A percentile compares a stretch with the other conserved stretches of the same genome.
Conservation (phyloP, 2,113 vertebrate genomes). For the Salvator merianae region DNA sequence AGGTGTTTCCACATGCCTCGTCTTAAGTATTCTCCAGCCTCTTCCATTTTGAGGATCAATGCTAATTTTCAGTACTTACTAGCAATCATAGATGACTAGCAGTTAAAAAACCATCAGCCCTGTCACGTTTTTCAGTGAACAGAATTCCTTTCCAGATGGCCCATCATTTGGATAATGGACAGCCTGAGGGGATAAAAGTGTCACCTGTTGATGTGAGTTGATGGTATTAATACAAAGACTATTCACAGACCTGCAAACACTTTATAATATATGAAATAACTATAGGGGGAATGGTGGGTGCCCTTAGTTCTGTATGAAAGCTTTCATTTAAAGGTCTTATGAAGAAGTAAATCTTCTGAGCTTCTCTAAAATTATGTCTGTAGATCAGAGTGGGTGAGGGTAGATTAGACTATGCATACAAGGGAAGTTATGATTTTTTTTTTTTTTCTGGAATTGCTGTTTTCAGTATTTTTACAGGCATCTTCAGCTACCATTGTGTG, state of each 20-base stretch:
- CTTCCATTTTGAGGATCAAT: slow-evolving; percentile 77
- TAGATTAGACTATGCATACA: neutral
- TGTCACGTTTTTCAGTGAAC: slow-evolving; percentile 81
- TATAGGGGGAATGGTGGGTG: neutral
- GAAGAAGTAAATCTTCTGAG: slow-evolving; percentile 8
- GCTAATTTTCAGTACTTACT: slow-evolving; percentile 77
- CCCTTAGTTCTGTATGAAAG: neutral
- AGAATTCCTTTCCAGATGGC: slow-evolving; percentile 83
- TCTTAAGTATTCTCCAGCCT: slow-evolving; percentile 73
- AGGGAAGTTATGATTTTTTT: too few species aligned
- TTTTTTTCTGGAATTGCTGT: too few species aligned
- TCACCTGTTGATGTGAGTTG: slow-evolving; percentile 79
- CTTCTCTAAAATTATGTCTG: slow-evolving; percentile 9
- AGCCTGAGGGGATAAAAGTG: slow-evolving; percentile 81
- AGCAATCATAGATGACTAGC: slow-evolving; percentile 83
- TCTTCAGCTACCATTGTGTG: too few species aligned
- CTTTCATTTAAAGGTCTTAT: slow-evolving; percentile 50
- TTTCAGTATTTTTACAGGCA: too few species aligned
- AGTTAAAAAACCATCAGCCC: slow-evolving; percentile 84
- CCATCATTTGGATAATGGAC: slow-evolving; percentile 83
- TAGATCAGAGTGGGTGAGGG: neutral
- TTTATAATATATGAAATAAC: slow-evolving; percentile 51
- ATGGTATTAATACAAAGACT: slow-evolving; percentile 77
- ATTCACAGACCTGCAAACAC: slow-evolving; percentile 56
- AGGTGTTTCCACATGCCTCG: slow-evolving; percentile 67